Evolutionary conservation across 2,797 vertebrate genomes (phyloP).

Genomic region (Hoplostethus atlanticus): DNA sequence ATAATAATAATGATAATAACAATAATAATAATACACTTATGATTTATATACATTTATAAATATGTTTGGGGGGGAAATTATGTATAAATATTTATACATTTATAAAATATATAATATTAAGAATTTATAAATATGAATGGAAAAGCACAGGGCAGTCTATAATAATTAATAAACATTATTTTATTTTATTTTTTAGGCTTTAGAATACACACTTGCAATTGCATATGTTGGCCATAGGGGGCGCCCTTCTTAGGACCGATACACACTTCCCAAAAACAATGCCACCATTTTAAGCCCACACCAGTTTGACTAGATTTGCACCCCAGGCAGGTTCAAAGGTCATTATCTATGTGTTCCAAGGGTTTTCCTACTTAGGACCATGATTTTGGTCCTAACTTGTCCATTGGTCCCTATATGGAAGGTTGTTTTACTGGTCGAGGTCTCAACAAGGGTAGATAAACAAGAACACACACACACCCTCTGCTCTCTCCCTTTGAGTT

Average conservation of each 20-base stretch:
- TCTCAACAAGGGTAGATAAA: neutral
- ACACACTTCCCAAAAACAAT: neutral
- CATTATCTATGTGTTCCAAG: neutral
- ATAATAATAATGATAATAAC: too few species aligned
- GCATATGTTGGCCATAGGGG: too few species aligned
- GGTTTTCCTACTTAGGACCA: neutral
- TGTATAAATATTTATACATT: too few species aligned
- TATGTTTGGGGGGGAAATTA: too few species aligned
- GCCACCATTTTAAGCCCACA: neutral
- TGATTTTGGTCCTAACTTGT: constrained; percentile 5
- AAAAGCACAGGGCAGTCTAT: too few species aligned
- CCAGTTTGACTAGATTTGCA: neutral
- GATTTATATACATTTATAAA: too few species aligned
- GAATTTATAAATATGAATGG: too few species aligned
- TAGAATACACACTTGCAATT: too few species aligned
- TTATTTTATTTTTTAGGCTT: too few species aligned
- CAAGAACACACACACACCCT: neutral
- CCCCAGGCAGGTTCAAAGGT: neutral
- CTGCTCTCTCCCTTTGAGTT: constrained; percentile 79
- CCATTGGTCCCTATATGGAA: constrained; percentile 4
- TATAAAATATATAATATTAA: too few species aligned
- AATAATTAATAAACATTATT: too few species aligned
- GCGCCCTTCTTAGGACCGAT: neutral
- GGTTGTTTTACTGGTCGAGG: neutral
- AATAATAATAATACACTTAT: too few species aligned